Conservation (phyloP, 30 jellyfish, hydroid and myxozoan species). For the Turritopsis dohrnii region DNA sequence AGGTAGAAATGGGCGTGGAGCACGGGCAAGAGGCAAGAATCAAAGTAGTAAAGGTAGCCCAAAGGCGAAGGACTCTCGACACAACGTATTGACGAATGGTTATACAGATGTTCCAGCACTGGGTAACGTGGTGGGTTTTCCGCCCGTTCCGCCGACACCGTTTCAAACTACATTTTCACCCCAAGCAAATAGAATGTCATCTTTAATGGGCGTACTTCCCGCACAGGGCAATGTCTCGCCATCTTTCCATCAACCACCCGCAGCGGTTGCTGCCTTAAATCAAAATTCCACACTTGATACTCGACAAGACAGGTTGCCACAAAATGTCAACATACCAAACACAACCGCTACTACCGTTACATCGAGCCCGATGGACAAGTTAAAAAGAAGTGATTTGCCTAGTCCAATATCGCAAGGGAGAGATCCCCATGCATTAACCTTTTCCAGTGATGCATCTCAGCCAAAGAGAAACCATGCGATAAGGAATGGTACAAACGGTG, state of each 20-base stretch:
- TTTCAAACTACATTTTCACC: not conserved
- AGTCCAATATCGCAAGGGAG: not conserved
- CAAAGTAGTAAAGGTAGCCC: not conserved
- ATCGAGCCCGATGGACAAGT: not conserved
- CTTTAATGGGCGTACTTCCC: not conserved
- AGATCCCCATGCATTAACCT: not conserved
- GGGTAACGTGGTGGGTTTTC: not conserved
- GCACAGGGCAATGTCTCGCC: not conserved
- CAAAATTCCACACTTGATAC: not conserved
- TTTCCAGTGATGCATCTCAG: not conserved
- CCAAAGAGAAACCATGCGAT: not conserved
- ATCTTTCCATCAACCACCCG: not conserved
- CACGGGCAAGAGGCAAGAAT: not conserved
- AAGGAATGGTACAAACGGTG: not conserved
- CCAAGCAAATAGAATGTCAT: not conserved
- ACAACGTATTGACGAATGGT: not conserved
- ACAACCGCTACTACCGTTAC: not conserved
- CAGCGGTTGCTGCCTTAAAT: not conserved
- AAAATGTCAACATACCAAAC: not conserved
- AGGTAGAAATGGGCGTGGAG: not conserved
- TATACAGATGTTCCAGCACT: not conserved
- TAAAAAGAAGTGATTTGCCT: not conserved
- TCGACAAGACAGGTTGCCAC: not conserved
- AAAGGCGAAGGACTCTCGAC: not conserved
- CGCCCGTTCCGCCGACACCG: not conserved